Evolutionary conservation across 2,888 invertebrate species (phyloP).

Genomic region (Nemotelus pantherinus): DNA sequence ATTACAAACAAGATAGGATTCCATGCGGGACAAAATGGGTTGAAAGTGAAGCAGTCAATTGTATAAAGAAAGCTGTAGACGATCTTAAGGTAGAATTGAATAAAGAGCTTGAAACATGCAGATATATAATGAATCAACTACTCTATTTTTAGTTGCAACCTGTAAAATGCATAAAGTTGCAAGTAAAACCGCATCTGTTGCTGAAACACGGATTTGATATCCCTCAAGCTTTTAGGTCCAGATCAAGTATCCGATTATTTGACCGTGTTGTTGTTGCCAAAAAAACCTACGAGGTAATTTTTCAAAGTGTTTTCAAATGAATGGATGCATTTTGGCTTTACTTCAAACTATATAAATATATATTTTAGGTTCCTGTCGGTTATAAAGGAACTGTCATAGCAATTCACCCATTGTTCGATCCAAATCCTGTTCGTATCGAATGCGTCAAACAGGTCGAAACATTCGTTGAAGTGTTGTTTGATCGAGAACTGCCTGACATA

Average conservation of each 20-base stretch:
- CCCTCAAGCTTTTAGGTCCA: slow-evolving; percentile 61
- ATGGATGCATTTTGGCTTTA: background rate
- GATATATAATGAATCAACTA: background rate
- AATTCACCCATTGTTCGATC: slow-evolving; percentile 65
- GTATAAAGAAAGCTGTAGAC: slow-evolving; percentile 63
- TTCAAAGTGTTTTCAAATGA: slow-evolving; percentile 1
- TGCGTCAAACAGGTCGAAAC: slow-evolving; percentile 68
- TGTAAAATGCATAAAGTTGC: slow-evolving; percentile 71
- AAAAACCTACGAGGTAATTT: slow-evolving; percentile 71
- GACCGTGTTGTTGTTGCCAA: slow-evolving; percentile 87
- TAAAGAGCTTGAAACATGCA: background rate
- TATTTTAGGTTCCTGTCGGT: slow-evolving; percentile 75
- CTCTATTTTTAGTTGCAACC: slow-evolving; percentile 60
- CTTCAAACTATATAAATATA: background rate
- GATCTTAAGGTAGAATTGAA: slow-evolving; percentile 59
- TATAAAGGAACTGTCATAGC: slow-evolving; percentile 87
- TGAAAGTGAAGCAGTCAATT: slow-evolving; percentile 71
- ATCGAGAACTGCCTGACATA: slow-evolving; percentile 76
- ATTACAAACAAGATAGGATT: slow-evolving; percentile 70
- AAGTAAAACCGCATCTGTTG: slow-evolving; percentile 82
- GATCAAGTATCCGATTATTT: slow-evolving; percentile 66
- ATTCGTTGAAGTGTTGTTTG: slow-evolving; percentile 84
- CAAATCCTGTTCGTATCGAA: slow-evolving; percentile 65
- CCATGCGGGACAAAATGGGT: slow-evolving; percentile 77
- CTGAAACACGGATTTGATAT: slow-evolving; percentile 68